Evolutionary conservation across 2,113 vertebrate species (phyloP), one percentile per base, ranked within the genome.

Genomic region (Taxidea taxus): DNA sequence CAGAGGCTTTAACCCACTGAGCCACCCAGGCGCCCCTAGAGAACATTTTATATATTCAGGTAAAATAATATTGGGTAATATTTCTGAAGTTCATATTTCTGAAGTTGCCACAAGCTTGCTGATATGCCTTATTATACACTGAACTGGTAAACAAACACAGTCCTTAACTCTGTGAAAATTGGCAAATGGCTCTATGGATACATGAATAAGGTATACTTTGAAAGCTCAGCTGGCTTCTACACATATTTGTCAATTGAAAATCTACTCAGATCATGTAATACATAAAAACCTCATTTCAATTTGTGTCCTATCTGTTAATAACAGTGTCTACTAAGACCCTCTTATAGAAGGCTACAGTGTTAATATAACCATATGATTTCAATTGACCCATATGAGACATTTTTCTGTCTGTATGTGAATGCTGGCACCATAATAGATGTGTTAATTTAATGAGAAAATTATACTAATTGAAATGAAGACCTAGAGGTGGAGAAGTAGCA

Each of bases 391-490:
- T 51, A 74, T 66, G 90, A 96, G 92, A 97, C 90, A 97, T 95
- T 96, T 97, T 96, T 89, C 96, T 94, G 74, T 96, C 96, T 95
- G 80, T 96, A 92, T 15, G 6, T 93, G 72, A 87, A 23, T 82
- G 47, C 77, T 96, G 87, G 92, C 84, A 96, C 88, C 49, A 90
- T 95, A 98, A 97, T 96, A 97, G 87, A 96, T 96, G 75, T 94
- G 58, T 96, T 97, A 97, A 96, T 96, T 97, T 98, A 98, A 96
- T 92, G 44, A 98, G 84, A 84, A 86, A 97, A 90, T 94, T 98
- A 97, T 82, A 90, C 81, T 96, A 98, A 98, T 98, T 98, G 92
- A 97, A 98, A 92, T 92, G 66, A 94, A 95, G 97, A 96, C 94
- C 94, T 90, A 95, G 75, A 84, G 84, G 62, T 96, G 14, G 60